Conservation (phyloP, 2,888 invertebrate genomes). For the Andricus curvator region DNA sequence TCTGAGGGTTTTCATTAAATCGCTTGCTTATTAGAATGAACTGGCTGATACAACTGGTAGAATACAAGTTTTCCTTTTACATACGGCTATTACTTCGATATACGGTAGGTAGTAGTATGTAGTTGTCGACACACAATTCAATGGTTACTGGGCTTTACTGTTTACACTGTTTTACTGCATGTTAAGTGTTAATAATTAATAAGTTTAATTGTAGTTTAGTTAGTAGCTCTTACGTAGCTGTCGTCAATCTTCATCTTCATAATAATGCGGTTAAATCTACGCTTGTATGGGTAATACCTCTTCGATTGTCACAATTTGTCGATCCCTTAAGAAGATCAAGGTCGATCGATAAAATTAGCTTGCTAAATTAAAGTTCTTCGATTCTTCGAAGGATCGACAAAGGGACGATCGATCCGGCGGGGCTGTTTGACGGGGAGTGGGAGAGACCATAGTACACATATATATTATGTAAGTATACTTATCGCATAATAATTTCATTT, state of each 20-base stretch:
- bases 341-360: neutral
- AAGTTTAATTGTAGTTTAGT: conserved; percentile 78
- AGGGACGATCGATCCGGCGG: conserved; percentile 61
- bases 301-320: conserved; percentile 27
- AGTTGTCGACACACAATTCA: conserved; percentile 79
- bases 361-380: neutral
- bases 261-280: conserved; percentile 75
- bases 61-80: conserved; percentile 78
- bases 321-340: neutral
- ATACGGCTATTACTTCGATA: conserved; percentile 79
- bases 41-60: conserved; percentile 78
- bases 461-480: conserved; percentile 77
- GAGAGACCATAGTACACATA: conserved; percentile 79
- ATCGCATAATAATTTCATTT: conserved; percentile 77
- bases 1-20: conserved; percentile 66
- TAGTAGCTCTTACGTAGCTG: conserved; percentile 77
- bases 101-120: conserved; percentile 79
- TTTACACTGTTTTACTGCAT: conserved; percentile 78
- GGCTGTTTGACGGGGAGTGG: conserved; percentile 75
- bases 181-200: conserved; percentile 78
- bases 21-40: conserved; percentile 78
- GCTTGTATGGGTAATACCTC: conserved; percentile 41
- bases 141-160: conserved; percentile 78
- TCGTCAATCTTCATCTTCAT: conserved; percentile 69
- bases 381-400: conserved; percentile 53